Base-by-base conservation (phyloP, 1,140 invertebrate species). In the Dendroctonus valens region DNA sequence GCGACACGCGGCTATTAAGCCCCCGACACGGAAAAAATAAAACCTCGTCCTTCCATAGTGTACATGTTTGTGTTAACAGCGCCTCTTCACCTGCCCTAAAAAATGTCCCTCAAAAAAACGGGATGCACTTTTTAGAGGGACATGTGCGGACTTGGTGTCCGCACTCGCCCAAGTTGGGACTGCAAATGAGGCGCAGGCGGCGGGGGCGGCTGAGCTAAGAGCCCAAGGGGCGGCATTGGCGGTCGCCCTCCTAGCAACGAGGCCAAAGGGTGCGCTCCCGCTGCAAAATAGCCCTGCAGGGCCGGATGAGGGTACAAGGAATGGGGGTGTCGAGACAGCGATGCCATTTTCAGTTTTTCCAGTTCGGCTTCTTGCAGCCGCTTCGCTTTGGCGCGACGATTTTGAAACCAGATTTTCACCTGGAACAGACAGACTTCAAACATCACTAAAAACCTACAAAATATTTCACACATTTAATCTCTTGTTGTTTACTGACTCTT, bases 371-470 rank as follows among this genome's bases (percentile, higher is more conserved):
- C 94, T 77, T 97, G 94, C 5, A 97, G 84, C 12, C 95, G 86
- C 78, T 98, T 98, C 70, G 92, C 91, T 80, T 98, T 97, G 54
- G 95, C 95, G 42, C 95, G 83, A 6, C 95, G 85, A 79, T 98
- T 98, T 87, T 98, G 95, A 79, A 97, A 98, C 95, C 95, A 98
- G 73, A 97, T 98, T 85, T 97, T 97, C 67, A 95, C 92, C 88
- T 93, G 83, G 44, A 81, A 83, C 69, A 72, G 1, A 1, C 1
- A 26, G n/a, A n/a, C n/a, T n/a, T n/a, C 26, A 26, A 26, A 26
- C 26, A 26, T 26, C 26, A 26, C 26, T 26, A 26, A 26, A 3
- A 26, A 26, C 3, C 26, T 26, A 26, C 26, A 3, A 26, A 26
- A 26, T 2, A 2, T 26, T 26, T 26, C n/a, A n/a, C n/a, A n/a